A percentile compares a stretch with the other conserved stretches of the same genome.
phyloP scores from a whole-genome alignment of 35 echinoderm and acorn worm species.

The Diadema setosum region DNA sequence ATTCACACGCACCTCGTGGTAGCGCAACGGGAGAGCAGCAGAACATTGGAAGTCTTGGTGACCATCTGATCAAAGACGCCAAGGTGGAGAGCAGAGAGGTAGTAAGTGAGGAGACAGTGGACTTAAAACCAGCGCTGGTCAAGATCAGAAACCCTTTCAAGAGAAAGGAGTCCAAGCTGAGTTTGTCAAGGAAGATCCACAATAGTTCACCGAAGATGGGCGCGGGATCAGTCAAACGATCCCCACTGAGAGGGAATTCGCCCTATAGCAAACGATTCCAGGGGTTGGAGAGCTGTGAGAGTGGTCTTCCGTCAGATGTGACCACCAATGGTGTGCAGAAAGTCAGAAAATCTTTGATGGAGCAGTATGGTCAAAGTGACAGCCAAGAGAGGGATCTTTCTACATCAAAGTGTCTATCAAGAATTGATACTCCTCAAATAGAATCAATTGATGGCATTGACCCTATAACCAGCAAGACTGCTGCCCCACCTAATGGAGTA shows the following conservation, averaged over 20 bases:
- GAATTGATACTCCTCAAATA: neutral
- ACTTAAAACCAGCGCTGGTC: neutral
- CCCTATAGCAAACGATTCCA: conserved; percentile 37
- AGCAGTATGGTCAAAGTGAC: neutral
- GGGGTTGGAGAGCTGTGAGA: neutral
- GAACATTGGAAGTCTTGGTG: neutral
- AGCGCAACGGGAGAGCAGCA: neutral
- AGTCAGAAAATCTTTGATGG: neutral
- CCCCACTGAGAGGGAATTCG: conserved; percentile 41
- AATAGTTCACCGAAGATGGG: neutral
- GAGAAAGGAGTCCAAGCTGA: neutral
- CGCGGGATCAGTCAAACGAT: conserved; percentile 14
- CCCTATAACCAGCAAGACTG: neutral
- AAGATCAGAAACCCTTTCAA: neutral
- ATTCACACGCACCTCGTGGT: too few relatives aligned
- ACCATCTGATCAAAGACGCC: too few relatives aligned
- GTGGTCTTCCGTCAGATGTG: neutral
- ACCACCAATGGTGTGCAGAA: neutral
- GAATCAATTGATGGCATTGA: neutral
- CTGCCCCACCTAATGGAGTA: neutral
- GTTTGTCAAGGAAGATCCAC: neutral
- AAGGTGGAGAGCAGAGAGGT: neutral
- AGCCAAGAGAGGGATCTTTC: neutral
- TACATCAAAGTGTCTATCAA: neutral
- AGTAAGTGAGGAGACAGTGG: neutral